A percentile compares a stretch with the other conserved stretches of the same genome.
Conservation (phyloP, 2,113 vertebrate genomes). For the Macquaria ambigua region DNA sequence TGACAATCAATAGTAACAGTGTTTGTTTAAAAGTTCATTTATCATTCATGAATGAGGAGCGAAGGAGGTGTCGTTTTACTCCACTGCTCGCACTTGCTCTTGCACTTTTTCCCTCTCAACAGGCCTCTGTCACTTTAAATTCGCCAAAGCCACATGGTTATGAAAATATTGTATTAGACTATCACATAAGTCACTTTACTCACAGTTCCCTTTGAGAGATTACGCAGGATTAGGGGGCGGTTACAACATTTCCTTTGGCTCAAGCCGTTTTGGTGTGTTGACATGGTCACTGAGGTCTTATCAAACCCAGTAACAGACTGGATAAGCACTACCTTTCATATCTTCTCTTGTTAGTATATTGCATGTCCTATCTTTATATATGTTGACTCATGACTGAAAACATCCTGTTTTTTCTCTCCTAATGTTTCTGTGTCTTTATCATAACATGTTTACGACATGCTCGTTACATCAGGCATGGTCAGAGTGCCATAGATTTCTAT, state of each 20-base stretch:
- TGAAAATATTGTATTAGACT: neutral
- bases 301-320: slow-evolving; percentile 1
- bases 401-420: slow-evolving; percentile 23
- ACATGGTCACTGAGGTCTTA: slow-evolving; percentile 5
- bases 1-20: slow-evolving; percentile 20
- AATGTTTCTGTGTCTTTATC: neutral
- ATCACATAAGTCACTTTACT: neutral
- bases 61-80: slow-evolving; percentile 37
- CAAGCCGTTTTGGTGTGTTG: neutral
- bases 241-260: slow-evolving; percentile 22
- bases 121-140: neutral
- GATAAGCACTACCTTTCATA: neutral
- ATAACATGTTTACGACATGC: neutral
- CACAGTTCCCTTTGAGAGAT: neutral
- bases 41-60: slow-evolving; percentile 55
- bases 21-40: slow-evolving; percentile 43
- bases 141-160: neutral
- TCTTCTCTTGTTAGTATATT: neutral
- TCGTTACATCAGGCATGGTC: neutral
- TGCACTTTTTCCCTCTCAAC: neutral
- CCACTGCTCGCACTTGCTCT: neutral
- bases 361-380: neutral
- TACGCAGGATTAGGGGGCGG: neutral
- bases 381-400: slow-evolving; percentile 2
- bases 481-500: neutral